Conservation (phyloP, 2,113 vertebrate species). For the Mixornis gularis region DNA sequence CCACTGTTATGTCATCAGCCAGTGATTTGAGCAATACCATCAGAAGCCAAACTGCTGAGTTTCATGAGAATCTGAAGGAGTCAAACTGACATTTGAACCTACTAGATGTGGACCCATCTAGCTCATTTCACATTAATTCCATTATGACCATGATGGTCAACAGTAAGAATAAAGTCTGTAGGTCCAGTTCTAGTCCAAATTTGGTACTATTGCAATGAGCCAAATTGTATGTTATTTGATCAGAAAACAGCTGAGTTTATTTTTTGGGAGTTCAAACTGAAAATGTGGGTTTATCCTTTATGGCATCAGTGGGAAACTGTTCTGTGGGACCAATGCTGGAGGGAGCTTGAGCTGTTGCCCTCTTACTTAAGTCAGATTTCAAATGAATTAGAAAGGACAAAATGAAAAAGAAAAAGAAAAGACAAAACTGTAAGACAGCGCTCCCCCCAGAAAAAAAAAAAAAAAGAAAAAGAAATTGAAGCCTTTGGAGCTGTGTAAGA, state of each 20-base stretch:
- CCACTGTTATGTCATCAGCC: not conserved
- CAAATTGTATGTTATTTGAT: not conserved
- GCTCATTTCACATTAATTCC: not conserved
- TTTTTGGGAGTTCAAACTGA: not conserved
- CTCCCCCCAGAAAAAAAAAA: not conserved
- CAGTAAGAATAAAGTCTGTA: not conserved
- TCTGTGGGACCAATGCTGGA: not conserved
- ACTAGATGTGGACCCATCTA: not conserved
- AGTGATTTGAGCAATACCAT: not conserved
- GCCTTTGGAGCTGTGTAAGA: slow-evolving; percentile 41
- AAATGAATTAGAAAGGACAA: not conserved
- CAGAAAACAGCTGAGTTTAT: not conserved
- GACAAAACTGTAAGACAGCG: not conserved
- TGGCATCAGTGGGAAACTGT: not conserved
- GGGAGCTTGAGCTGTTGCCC: not conserved
- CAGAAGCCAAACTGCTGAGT: not conserved
- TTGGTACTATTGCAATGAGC: not conserved
- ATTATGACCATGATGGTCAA: not conserved
- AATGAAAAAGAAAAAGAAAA: not conserved
- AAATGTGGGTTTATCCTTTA: not conserved
- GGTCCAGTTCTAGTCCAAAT: not conserved
- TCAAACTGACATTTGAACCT: not conserved
- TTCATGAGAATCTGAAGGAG: not conserved
- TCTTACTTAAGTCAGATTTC: not conserved
- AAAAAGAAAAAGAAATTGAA: not conserved